phyloP scores from a whole-genome alignment of 2,888 invertebrate species.

The Sarcophaga subvicina region DNA sequence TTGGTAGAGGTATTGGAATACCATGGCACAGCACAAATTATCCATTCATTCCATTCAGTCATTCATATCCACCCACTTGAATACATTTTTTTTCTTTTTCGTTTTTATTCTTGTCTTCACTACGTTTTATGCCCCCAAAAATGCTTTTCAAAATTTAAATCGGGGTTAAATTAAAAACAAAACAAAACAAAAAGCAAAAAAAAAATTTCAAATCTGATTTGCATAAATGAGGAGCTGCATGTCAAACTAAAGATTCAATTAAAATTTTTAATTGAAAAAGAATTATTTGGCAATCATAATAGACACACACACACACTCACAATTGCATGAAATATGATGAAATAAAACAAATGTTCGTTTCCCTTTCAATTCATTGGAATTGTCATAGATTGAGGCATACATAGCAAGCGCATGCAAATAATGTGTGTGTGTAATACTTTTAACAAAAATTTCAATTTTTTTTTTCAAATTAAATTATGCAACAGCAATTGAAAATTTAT shows the following conservation, averaged over 20 bases:
- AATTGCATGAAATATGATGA: no score
- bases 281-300: constrained; percentile 52
- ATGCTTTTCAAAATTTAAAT: not conserved
- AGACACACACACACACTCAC: not conserved
- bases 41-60: constrained; percentile 16
- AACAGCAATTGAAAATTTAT: no score
- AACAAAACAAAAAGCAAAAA: not conserved
- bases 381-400: no score
- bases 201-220: constrained; percentile 36
- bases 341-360: no score
- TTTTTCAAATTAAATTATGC: no score
- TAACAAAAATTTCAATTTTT: no score
- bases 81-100: not conserved
- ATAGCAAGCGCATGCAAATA: no score
- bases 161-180: no score
- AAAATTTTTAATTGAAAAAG: constrained; percentile 63
- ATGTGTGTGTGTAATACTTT: no score
- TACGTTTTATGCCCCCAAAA: constrained; percentile 18
- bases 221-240: constrained; percentile 64
- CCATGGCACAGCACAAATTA: constrained; percentile 42
- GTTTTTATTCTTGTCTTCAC: constrained; percentile 15
- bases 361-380: no score
- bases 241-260: constrained; percentile 58
- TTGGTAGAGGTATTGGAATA: constrained; percentile 9
- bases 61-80: constrained; percentile 56